Evolutionary conservation across 2,888 invertebrate genomes (phyloP), one percentile per base, ranked within the genome.

Genomic region (Dugesia japonica): DNA sequence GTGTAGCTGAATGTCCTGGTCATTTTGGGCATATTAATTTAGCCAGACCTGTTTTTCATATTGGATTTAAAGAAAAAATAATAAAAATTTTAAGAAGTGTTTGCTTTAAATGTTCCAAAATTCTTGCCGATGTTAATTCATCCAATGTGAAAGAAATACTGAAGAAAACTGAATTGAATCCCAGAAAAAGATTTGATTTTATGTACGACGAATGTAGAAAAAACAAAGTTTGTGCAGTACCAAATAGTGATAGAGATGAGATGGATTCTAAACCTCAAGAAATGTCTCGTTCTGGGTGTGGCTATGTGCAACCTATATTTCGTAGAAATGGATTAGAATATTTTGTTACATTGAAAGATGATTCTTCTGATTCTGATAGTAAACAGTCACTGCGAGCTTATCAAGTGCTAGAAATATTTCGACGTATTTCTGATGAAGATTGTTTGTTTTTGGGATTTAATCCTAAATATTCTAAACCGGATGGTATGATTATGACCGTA

Each of bases 401-500:
- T 84, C 87, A 94, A 80, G 97, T 95, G 0, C 91, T 92, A 88
- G 98, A 98, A 86, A 94, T 99, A 80, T 88, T 98, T 42, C 93
- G 94, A 85, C 91, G 92, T 81, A 92, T 94, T 75, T 89, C 90
- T 80, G 97, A 98, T 85, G 98, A 98, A 83, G 98, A 98, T 84
- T 93, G 94, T 79, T 89, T 91, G 79, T 91, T 94, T 80, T 86
- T 95, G 80, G 89, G 89, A 73, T 31, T 76, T 73, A 20, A 26
- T 79, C 9, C 28, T 71, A 92, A 92, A 84, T 86, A 81, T 79
- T 92, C 97, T 0, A 88, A 98, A 74, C 98, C 98, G 4, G 98
- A 99, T 87, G 99, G 98, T 97, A 97, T 99, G 97, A 90, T 99
- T 79, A 89, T 94, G 4, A 97, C 97, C 0, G 94, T 94, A 15